Evolutionary conservation across 2,888 invertebrate species (phyloP).

Genomic region (Thecophora atra): DNA sequence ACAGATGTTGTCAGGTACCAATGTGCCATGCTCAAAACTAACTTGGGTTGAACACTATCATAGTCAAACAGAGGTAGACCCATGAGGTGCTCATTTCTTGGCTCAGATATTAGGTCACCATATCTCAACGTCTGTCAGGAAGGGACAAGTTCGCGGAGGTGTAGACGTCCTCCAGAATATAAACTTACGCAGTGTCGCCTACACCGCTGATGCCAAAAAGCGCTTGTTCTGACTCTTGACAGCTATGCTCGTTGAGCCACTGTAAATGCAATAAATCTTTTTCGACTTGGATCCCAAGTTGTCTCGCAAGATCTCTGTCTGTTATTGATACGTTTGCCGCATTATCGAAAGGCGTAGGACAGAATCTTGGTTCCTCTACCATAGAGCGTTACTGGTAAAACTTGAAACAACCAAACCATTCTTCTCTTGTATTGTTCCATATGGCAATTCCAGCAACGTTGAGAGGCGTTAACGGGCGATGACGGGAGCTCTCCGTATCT

Average conservation of each 20-base stretch:
- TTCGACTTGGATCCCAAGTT: not conserved
- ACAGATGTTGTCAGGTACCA: not conserved
- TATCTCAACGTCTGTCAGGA: not conserved
- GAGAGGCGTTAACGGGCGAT: not conserved
- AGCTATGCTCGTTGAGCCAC: constrained; percentile 9
- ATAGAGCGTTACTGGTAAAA: not conserved
- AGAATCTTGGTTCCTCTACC: not conserved
- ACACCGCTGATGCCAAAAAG: not conserved
- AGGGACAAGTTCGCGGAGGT: not conserved
- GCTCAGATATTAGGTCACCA: not conserved
- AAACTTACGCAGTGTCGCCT: not conserved
- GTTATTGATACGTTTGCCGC: not conserved
- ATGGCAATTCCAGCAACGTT: constrained; percentile 6
- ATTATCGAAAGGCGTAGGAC: constrained; percentile 11
- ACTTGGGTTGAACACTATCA: not conserved
- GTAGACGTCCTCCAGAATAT: not conserved
- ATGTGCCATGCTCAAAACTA: constrained; percentile 9
- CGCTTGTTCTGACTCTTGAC: not conserved
- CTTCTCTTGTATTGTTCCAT: not conserved
- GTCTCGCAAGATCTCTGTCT: not conserved
- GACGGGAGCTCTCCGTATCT: no score
- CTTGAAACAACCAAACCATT: not conserved
- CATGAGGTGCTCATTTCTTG: not conserved
- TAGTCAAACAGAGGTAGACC: not conserved
- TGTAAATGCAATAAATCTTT: not conserved